Evolutionary conservation across 2,888 invertebrate genomes (phyloP), one percentile per base, ranked within the genome.

Genomic region (Ecliptopera silaceata): DNA sequence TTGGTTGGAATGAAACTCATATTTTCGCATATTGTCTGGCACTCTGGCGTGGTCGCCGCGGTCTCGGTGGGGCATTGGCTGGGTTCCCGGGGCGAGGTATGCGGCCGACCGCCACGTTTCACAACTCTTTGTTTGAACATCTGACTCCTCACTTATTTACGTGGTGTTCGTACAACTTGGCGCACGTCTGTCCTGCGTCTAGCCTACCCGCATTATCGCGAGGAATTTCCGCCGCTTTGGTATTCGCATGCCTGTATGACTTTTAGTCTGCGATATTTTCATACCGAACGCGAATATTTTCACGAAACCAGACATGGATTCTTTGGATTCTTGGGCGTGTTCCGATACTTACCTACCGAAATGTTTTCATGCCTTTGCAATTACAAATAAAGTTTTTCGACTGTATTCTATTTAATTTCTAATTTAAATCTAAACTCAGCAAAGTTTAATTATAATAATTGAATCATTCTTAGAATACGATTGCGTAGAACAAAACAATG

Each of bases 111-210:
- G 77, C 79, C 74, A 79, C 81, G 80, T 86, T 86, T 83, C 86
- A 83, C 84, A 84, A 86, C 84, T 84, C 84, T 85, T 86, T 82
- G 84, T 84, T 82, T 83, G 79, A 81, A 80, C 79, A 80, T 79
- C 75, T 76, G 80, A 81, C 75, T 81, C 77, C 72, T 78, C 75
- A 69, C 77, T 76, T 82, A 82, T 83, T 82, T 79, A 82, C 82
- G 79, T 77, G 79, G 67, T 71, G 67, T 68, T 71, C 70, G 75
- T 72, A 75, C 76, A 74, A 73, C 74, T 80, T 74, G 78, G 75
- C 77, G 71, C 75, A 70, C 79, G 89, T 89, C 89, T 90, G 84
- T 82, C 76, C 84, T 72, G 70, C 79, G 89, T 90, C 90, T 89
- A 90, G 88, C 77, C 88, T 48, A 29, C 31, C 39, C 48, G 78